A percentile compares a stretch with the other conserved stretches of the same genome.
phyloP scores from a whole-genome alignment of 2,113 vertebrate species.

The Drymodes brunneopygia region DNA sequence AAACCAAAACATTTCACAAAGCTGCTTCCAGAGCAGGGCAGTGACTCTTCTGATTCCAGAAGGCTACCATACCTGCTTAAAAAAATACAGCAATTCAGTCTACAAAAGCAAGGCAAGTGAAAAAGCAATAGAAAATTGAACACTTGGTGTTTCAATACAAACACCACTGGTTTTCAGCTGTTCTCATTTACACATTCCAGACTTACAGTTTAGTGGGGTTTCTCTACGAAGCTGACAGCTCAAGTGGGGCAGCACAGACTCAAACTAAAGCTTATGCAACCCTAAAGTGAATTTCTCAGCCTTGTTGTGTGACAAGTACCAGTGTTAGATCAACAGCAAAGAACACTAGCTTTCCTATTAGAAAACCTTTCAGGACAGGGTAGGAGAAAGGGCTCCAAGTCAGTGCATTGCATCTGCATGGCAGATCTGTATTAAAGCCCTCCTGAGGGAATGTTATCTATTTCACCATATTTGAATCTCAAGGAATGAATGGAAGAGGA shows the following conservation, averaged over 20 bases:
- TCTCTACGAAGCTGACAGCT: neutral
- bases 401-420: neutral
- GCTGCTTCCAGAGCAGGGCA: neutral
- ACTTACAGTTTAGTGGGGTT: neutral
- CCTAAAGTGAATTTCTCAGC: neutral
- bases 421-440: neutral
- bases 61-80: neutral
- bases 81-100: neutral
- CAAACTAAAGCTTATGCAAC: neutral
- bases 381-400: neutral
- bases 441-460: neutral
- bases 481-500: neutral
- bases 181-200: neutral
- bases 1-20: neutral
- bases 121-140: neutral
- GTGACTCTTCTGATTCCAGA: neutral
- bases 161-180: neutral
- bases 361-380: neutral
- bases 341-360: neutral
- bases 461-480: neutral
- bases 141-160: neutral
- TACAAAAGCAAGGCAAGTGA: neutral
- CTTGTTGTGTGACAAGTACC: neutral
- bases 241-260: neutral
- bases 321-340: neutral